Evolutionary conservation across 1,140 invertebrate genomes (phyloP).

Genomic region (Cardiocondyla obscurior): DNA sequence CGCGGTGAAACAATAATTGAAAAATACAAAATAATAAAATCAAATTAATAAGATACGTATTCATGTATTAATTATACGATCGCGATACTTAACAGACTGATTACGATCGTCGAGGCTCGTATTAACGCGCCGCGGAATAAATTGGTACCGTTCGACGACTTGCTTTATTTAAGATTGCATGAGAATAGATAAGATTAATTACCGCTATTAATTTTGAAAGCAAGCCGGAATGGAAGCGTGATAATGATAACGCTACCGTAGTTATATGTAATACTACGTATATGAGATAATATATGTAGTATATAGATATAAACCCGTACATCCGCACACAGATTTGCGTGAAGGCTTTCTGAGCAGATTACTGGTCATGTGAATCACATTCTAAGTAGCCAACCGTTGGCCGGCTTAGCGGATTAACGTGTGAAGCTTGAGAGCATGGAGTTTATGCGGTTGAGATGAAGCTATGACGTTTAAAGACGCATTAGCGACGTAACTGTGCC

Average conservation of each 20-base stretch:
- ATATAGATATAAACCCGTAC: background rate
- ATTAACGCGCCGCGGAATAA: background rate
- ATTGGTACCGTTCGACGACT: background rate
- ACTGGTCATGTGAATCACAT: constrained; percentile 41
- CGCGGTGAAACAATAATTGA: too few species aligned
- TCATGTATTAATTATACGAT: too few species aligned
- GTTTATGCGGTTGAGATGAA: constrained; percentile 38
- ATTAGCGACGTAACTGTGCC: constrained; percentile 21
- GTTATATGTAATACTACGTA: background rate
- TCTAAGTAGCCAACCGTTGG: constrained; percentile 53
- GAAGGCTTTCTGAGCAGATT: constrained; percentile 38
- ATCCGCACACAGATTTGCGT: constrained; percentile 21
- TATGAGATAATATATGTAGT: background rate
- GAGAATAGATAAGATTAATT: constrained; percentile 6
- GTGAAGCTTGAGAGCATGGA: constrained; percentile 3
- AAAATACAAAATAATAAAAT: too few species aligned
- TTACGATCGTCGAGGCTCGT: background rate
- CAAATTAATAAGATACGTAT: too few species aligned
- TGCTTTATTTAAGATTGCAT: background rate
- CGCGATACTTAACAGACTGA: too few species aligned
- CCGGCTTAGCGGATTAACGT: constrained; percentile 35
- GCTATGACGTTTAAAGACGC: constrained; percentile 44
- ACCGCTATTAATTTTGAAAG: constrained; percentile 6
- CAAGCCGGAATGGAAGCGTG: background rate
- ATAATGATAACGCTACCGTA: background rate